These are phyloP conservation scores for Limnephilus marmoratus DNA, from an alignment of 2,888 invertebrate genomes.

Conservation along the genomic window DNA sequence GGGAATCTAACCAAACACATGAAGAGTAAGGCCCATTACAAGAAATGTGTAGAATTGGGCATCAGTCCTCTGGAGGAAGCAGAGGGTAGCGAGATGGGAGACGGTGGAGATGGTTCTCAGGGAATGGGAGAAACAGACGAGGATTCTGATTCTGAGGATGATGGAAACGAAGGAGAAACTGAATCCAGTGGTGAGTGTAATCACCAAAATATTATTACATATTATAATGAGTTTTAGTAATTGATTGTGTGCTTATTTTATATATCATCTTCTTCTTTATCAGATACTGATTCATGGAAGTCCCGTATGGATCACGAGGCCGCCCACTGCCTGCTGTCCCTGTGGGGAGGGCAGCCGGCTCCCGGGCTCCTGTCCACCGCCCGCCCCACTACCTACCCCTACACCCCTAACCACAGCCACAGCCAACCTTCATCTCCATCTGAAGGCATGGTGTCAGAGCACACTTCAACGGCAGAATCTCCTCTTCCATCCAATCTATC, in stretches of 20 bases:
- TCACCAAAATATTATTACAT: neutral
- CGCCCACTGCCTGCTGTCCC: constrained; percentile 87
- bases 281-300: constrained; percentile 82
- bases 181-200: constrained; percentile 81
- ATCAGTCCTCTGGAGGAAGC: constrained; percentile 86
- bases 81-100: constrained; percentile 78
- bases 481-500: constrained; percentile 27
- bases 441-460: constrained; percentile 64
- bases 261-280: constrained; percentile 37
- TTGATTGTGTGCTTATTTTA: neutral
- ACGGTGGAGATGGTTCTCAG: constrained; percentile 72
- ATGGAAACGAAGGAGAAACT: constrained; percentile 79
- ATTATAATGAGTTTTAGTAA: neutral
- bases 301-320: constrained; percentile 90
- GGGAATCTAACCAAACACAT: constrained; percentile 98
- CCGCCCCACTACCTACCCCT: constrained; percentile 84
- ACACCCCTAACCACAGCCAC: constrained; percentile 71
- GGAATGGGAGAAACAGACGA: constrained; percentile 79
- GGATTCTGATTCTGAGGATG: constrained; percentile 82
- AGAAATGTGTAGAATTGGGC: constrained; percentile 91
- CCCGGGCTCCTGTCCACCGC: constrained; percentile 79
- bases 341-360: constrained; percentile 80
- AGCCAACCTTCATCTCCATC: neutral
- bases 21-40: constrained; percentile 98
- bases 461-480: constrained; percentile 13